Evolutionary conservation across 2,888 invertebrate species (phyloP).

Genomic region (Leptopilina syphax): DNA sequence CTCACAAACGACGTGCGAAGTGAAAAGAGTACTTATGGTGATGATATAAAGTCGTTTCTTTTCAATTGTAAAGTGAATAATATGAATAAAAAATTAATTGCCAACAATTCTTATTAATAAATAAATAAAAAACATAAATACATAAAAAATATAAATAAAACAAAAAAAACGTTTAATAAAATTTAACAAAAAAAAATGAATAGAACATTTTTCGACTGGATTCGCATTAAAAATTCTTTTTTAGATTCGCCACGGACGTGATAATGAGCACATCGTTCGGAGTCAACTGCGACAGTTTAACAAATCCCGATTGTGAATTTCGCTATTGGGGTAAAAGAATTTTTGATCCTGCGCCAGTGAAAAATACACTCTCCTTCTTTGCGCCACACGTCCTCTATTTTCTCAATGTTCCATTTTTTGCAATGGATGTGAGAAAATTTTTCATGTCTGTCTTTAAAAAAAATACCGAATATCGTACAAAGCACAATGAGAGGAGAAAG

Average conservation of each 20-base stretch:
- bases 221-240: neutral
- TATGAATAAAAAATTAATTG: too few relatives aligned
- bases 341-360: slow-evolving; percentile 51
- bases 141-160: neutral
- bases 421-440: slow-evolving; percentile 64
- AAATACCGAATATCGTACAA: slow-evolving; percentile 68
- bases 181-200: neutral
- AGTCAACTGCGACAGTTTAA: slow-evolving; percentile 64
- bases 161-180: slow-evolving; percentile 10
- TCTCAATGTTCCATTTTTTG: slow-evolving; percentile 62
- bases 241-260: slow-evolving; percentile 65
- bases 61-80: too few relatives aligned
- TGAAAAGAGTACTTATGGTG: too few relatives aligned
- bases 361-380: slow-evolving; percentile 57
- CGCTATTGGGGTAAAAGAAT: slow-evolving; percentile 65
- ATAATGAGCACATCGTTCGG: slow-evolving; percentile 71
- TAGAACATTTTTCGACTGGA: too few relatives aligned
- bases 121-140: too few relatives aligned
- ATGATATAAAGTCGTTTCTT: too few relatives aligned
- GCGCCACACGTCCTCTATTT: slow-evolving; percentile 63
- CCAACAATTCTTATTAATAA: too few relatives aligned
- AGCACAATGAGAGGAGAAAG: slow-evolving; percentile 64
- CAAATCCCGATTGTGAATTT: slow-evolving; percentile 66
- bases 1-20: too few relatives aligned
- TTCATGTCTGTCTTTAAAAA: slow-evolving; percentile 71